phyloP scores from a whole-genome alignment of 2,888 invertebrate species.

The Plagiodera versicolora region DNA sequence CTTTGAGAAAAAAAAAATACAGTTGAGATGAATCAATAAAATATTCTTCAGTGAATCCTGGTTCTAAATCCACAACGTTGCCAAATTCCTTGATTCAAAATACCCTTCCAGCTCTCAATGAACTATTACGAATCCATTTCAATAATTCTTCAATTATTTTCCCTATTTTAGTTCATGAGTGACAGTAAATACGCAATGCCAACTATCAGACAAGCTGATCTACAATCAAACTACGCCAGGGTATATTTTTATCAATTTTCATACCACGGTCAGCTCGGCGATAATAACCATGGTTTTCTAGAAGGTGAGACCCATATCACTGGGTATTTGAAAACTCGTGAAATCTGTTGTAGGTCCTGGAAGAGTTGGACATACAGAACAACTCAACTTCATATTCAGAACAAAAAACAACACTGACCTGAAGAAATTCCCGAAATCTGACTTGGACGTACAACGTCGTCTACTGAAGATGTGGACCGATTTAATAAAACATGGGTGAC shows the following conservation, averaged over 20 bases:
- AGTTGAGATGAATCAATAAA: too few species aligned
- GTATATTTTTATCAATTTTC: conserved; percentile 26
- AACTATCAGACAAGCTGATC: conserved; percentile 16
- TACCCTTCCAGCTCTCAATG: too few species aligned
- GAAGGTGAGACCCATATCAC: conserved; percentile 9
- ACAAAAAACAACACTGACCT: neutral
- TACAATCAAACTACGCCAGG: conserved; percentile 18
- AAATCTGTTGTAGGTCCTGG: neutral
- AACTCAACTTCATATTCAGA: neutral
- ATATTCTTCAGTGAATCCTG: too few species aligned
- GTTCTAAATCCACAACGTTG: too few species aligned
- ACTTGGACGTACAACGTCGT: neutral
- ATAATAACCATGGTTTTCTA: conserved; percentile 2
- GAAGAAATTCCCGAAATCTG: neutral
- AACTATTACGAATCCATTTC: too few species aligned
- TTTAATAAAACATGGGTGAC: conserved; percentile 12
- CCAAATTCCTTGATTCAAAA: too few species aligned
- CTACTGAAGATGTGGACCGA: conserved; percentile 13
- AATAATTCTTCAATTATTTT: neutral
- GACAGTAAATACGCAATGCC: conserved; percentile 15
- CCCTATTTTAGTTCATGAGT: conserved; percentile 17
- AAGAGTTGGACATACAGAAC: conserved; percentile 14
- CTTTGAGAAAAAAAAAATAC: too few species aligned
- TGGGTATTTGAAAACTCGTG: neutral
- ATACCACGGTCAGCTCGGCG: conserved; percentile 16